Percentiles rank a stretch among this genome's conserved stretches.
Conservation (phyloP, 2,797 vertebrate genomes). For the Erpetoichthys calabaricus region DNA sequence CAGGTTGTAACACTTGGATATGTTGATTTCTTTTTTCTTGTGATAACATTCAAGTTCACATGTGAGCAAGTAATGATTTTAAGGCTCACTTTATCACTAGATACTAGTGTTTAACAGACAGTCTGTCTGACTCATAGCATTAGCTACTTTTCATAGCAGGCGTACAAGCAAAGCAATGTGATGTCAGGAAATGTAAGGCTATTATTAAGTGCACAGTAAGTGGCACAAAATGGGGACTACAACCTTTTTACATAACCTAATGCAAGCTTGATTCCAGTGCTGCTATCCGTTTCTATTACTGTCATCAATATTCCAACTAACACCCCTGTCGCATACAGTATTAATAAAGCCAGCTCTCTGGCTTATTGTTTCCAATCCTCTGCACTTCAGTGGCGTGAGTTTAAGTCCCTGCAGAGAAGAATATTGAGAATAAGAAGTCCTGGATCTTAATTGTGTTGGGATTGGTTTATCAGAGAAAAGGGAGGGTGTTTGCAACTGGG, state of each 20-base stretch:
- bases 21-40: no score
- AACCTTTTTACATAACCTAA: not conserved
- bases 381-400: constrained; percentile 3
- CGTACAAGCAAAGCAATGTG: no score
- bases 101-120: no score
- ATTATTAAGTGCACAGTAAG: not conserved
- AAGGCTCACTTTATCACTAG: no score
- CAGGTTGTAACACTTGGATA: no score
- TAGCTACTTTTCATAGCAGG: no score
- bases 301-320: constrained; percentile 5
- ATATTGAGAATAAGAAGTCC: constrained; percentile 4
- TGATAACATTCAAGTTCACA: no score
- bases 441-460: constrained; percentile 7
- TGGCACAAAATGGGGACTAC: not conserved
- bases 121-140: no score
- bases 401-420: constrained; percentile 4
- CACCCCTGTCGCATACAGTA: not conserved
- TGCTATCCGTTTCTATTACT: not conserved
- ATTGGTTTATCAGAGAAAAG: constrained; percentile 2
- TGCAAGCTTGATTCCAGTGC: constrained; percentile 3
- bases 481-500: not conserved
- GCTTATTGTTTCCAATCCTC: constrained; percentile 4
- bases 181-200: no score
- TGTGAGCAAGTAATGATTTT: no score
- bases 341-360: constrained; percentile 3